These are phyloP conservation scores for Cebidichthys violaceus DNA, from an alignment of 2,113 vertebrate species.

Conservation along the genomic window DNA sequence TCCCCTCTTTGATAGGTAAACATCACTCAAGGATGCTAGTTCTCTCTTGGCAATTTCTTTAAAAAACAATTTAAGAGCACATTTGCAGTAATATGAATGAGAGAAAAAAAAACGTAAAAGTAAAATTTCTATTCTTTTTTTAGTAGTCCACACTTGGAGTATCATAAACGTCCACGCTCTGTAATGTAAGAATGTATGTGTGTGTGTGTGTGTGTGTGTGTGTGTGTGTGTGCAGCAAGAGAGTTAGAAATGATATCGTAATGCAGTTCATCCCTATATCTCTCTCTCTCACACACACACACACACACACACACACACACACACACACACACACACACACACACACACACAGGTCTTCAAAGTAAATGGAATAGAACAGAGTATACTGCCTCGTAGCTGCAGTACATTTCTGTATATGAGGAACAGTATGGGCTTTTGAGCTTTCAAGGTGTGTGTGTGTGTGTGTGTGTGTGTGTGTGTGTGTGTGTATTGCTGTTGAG, in stretches of 20 bases:
- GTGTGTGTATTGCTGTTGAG: no score
- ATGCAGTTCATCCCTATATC: not conserved
- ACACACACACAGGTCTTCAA: not conserved
- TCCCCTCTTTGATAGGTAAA: not conserved
- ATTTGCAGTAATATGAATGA: not conserved
- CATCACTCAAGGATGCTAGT: not conserved
- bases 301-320: not conserved
- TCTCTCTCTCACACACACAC: no score
- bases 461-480: no score
- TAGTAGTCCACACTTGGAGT: not conserved
- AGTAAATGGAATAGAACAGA: not conserved
- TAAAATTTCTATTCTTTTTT: no score
- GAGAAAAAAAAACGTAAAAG: no score
- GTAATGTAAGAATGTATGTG: not conserved
- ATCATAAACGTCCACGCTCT: not conserved
- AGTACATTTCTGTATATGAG: not conserved
- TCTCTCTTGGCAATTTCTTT: not conserved
- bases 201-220: no score
- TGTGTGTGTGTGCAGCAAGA: not conserved
- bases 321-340: not conserved
- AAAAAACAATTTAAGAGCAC: not conserved
- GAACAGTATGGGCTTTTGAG: not conserved
- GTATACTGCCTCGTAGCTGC: not conserved
- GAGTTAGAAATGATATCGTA: not conserved
- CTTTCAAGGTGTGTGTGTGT: no score